Conservation (phyloP, 2,797 vertebrate species). For the Buceros bicornis region DNA sequence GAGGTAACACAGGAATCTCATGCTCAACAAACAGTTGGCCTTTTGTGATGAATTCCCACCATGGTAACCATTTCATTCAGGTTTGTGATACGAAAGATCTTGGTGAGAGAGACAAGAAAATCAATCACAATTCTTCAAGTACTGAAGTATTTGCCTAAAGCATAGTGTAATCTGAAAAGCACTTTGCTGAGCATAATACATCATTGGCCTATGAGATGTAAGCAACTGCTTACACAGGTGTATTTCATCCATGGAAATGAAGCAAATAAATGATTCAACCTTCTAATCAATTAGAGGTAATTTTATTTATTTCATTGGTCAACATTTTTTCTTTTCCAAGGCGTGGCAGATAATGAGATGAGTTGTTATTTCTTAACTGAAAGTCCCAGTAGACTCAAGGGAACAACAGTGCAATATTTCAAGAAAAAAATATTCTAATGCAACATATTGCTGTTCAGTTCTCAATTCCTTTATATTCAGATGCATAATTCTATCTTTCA, state of each 20-base stretch:
- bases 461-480: neutral
- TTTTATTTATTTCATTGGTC: neutral
- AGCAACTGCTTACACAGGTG: neutral
- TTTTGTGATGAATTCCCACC: no score
- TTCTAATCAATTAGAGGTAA: neutral
- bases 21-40: no score
- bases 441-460: neutral
- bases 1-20: no score
- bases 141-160: neutral
- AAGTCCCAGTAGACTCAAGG: neutral
- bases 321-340: neutral
- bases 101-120: neutral
- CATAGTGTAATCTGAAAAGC: neutral
- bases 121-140: neutral
- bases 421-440: neutral
- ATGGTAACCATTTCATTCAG: neutral
- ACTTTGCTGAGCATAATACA: neutral
- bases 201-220: neutral
- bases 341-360: neutral
- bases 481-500: neutral
- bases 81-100: neutral
- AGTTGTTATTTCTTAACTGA: neutral
- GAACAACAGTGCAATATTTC: neutral
- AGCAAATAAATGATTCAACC: conserved; percentile 1
- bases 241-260: neutral